Evolutionary conservation across 2,797 vertebrate species (phyloP), one percentile per base, ranked within the genome.

Genomic region (Myotis vivesi): DNA sequence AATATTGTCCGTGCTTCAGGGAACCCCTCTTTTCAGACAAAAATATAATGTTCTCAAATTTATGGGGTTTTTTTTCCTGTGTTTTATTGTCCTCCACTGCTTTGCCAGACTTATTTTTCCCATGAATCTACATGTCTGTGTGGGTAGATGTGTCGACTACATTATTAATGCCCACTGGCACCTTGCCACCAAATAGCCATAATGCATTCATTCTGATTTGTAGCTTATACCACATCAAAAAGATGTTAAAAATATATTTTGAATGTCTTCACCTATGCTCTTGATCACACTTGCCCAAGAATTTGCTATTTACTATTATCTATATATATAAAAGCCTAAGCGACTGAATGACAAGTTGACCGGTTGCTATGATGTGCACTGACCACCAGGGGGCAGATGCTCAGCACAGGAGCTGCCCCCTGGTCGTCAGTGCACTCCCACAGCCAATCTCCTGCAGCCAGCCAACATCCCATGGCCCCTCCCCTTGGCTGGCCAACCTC

Each of bases 1-100:
- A 73, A 23, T 25, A 49, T 51, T 94, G 83, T 57, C 93, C 81
- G 22, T 85, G 97, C 97, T 97, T 94, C 97, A 97, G 98, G 97
- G 97, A 98, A 87, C 57, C 85, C 85, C 9, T 51, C 28, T 75
- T 88, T 77, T 87, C 69, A 89, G 72, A 93, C 91, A 86, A 82
- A 96, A 89, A 89, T 92, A 94, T 79, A 38, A 69, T 62, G 2
- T 95, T 91, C 33, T 76, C 53, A 92, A 85, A 94, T 94, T 89
- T 94, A 25, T 96, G 94, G 16, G 28, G 28, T 3, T n/a, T 93
- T 59, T 76, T 94, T 59, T 49, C 44, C 19, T 49, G 16, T 93
- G 53, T 77, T 94, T 94, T 91, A 3, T 85, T 75, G 41, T 80
- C 51, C 69, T 16, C 12, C 7, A 16, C 23, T 22, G 46, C 79